Conservation (phyloP, 2,797 vertebrate species). For the Loris lydekkerianus region DNA sequence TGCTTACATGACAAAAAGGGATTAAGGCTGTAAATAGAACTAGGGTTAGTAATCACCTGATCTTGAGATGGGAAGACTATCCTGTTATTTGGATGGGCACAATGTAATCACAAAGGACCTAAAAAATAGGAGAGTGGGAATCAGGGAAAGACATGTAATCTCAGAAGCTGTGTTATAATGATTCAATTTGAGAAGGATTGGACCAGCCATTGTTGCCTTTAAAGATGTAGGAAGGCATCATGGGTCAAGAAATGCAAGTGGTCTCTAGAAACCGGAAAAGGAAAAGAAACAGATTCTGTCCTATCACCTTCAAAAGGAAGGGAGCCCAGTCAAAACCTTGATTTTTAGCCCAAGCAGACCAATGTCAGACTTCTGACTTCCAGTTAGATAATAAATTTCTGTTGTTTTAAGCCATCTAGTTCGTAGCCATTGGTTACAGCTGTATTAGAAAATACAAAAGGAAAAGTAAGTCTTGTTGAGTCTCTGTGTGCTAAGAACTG, state of each 20-base stretch:
- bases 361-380: not conserved
- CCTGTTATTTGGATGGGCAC: not conserved
- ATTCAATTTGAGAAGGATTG: not conserved
- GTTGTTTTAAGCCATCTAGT: not conserved
- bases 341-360: not conserved
- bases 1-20: not conserved
- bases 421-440: not conserved
- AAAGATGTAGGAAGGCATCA: not conserved
- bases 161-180: not conserved
- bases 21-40: not conserved
- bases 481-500: not conserved
- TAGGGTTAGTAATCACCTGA: not conserved
- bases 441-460: not conserved
- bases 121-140: not conserved
- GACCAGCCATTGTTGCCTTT: not conserved
- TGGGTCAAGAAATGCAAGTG: not conserved
- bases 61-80: not conserved
- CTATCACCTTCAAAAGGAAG: not conserved
- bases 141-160: not conserved
- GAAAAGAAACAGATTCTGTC: not conserved
- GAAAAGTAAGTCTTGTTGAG: not conserved
- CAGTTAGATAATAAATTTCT: not conserved
- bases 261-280: not conserved
- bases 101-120: not conserved
- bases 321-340: not conserved